Evolutionary conservation across 1,140 invertebrate genomes (phyloP).

Genomic region (Proales similis): DNA sequence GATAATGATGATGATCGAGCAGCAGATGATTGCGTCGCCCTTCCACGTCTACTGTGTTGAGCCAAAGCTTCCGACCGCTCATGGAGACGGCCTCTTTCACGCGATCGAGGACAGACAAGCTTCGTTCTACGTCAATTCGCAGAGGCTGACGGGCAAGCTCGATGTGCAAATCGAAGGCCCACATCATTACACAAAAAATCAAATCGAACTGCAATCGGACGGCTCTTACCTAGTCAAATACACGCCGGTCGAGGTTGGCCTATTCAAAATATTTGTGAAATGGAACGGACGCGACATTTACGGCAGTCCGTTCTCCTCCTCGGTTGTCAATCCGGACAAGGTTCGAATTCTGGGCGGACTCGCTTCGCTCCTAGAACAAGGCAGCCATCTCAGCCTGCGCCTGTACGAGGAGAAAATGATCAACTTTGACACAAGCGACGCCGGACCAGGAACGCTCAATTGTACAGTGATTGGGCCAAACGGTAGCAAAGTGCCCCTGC

Average conservation of each 20-base stretch:
- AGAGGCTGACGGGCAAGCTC: conserved; percentile 39
- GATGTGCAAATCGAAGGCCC: conserved; percentile 54
- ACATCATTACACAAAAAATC: conserved; percentile 61
- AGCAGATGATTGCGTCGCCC: conserved; percentile 36
- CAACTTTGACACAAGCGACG: conserved; percentile 60
- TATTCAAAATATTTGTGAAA: conserved; percentile 64
- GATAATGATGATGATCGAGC: neutral
- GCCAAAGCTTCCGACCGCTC: conserved; percentile 46
- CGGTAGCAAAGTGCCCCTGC: conserved; percentile 47
- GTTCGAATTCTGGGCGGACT: conserved; percentile 60
- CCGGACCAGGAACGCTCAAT: conserved; percentile 58
- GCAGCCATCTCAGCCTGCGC: conserved; percentile 63
- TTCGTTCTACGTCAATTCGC: conserved; percentile 52
- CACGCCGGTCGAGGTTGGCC: conserved; percentile 63
- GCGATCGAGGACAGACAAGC: conserved; percentile 50
- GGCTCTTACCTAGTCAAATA: conserved; percentile 62
- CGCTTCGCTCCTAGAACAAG: conserved; percentile 66
- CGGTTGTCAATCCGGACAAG: conserved; percentile 63
- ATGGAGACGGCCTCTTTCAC: conserved; percentile 48
- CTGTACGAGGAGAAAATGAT: conserved; percentile 58
- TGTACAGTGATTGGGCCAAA: neutral
- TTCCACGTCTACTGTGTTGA: conserved; percentile 37
- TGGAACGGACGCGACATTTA: conserved; percentile 58
- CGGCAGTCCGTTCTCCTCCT: conserved; percentile 67
- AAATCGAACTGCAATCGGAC: conserved; percentile 55